phyloP scores from a whole-genome alignment of 2,113 vertebrate genomes.

The Heterotilapia buettikoferi region DNA sequence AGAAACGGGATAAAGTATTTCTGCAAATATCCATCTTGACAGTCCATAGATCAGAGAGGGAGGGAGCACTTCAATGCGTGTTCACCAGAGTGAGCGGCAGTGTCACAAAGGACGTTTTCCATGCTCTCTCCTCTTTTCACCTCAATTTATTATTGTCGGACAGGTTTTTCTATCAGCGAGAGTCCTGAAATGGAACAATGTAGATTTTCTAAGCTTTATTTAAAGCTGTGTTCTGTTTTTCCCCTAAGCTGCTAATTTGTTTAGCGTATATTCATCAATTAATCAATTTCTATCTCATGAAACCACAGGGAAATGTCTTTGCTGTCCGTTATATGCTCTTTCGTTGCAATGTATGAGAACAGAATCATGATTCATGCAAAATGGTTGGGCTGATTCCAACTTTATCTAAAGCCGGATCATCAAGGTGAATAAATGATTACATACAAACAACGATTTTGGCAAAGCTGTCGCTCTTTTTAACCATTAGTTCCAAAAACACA shows the following conservation, averaged over 20 bases:
- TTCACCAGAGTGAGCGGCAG: constrained; percentile 48
- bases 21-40: constrained; percentile 54
- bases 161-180: constrained; percentile 14
- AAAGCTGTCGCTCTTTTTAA: neutral
- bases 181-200: neutral
- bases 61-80: constrained; percentile 41
- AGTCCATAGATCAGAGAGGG: constrained; percentile 60
- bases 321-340: neutral
- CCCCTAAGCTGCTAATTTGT: neutral
- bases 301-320: neutral
- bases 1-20: constrained; percentile 58
- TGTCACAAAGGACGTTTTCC: constrained; percentile 50
- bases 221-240: neutral
- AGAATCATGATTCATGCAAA: neutral
- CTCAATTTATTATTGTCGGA: constrained; percentile 52
- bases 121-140: constrained; percentile 43
- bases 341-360: neutral
- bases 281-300: neutral
- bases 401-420: neutral
- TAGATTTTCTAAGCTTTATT: neutral
- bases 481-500: neutral
- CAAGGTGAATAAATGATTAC: neutral
- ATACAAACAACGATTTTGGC: neutral
- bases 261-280: neutral
- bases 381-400: neutral